These are phyloP conservation scores for Melipona bicolor DNA, from an alignment of 2,888 invertebrate species.

Conservation along the genomic window DNA sequence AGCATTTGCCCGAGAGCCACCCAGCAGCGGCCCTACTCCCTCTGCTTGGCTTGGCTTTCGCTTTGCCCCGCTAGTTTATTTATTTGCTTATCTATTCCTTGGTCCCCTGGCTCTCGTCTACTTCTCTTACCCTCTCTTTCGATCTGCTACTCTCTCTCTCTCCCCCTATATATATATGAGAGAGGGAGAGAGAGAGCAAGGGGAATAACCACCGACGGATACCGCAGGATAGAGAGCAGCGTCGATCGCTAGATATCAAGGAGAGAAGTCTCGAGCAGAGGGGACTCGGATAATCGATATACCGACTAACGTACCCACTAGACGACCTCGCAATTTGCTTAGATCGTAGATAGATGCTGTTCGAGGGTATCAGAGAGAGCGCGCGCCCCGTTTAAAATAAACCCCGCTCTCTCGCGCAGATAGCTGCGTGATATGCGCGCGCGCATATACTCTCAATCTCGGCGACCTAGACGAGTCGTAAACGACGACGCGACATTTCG, in stretches of 20 bases:
- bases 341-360: slow-evolving; percentile 62
- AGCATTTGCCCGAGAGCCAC: slow-evolving; percentile 74
- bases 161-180: not conserved
- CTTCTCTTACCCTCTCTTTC: slow-evolving; percentile 3
- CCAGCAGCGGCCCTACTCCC: slow-evolving; percentile 61
- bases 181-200: not conserved
- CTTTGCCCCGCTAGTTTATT: slow-evolving; percentile 68
- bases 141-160: not conserved
- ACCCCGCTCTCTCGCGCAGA: slow-evolving; percentile 19
- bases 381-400: slow-evolving; percentile 36
- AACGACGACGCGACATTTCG: slow-evolving; percentile 19
- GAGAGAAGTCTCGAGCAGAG: slow-evolving; percentile 42
- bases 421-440: not conserved
- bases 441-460: no score
- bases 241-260: slow-evolving; percentile 62
- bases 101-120: slow-evolving; percentile 50
- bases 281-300: slow-evolving; percentile 64
- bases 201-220: slow-evolving; percentile 49
- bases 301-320: slow-evolving; percentile 52
- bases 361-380: slow-evolving; percentile 15
- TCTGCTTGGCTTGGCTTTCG: slow-evolving; percentile 46
- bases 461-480: slow-evolving; percentile 9
- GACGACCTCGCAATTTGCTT: slow-evolving; percentile 67
- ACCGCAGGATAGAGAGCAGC: slow-evolving; percentile 55
- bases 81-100: slow-evolving; percentile 73